Base-by-base conservation (phyloP, 2,797 vertebrate species). In the Hipposideros larvatus region DNA sequence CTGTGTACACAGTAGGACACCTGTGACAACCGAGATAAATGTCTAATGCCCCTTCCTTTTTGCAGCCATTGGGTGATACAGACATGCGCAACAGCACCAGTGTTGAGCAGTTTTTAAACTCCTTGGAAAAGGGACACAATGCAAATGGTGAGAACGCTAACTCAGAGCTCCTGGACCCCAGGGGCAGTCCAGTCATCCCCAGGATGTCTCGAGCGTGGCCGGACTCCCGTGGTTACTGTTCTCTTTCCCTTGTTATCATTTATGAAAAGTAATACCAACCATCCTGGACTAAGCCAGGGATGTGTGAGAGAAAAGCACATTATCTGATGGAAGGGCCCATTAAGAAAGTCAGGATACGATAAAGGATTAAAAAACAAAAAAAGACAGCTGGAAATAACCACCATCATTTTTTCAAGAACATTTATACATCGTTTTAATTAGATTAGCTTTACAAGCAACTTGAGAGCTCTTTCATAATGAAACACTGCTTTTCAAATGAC, bases 381-480 rank as follows among this genome's bases (percentile, higher is more conserved):
- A 59, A 73, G 63, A 94, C 92, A 91, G 98, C 77, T 92, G 97
- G 94, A 98, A 98, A 98, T 87, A 97, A 98, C 92, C 61, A 97
- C 91, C 74, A 96, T 97, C 85, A 41, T 83, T 71, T 98, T 98
- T 97, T 97, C 98, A 98, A 97, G 97, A 98, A 98, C 98, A 97
- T 98, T 98, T 98, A 98, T 98, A 98, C 98, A 98, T 98, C 97
- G 96, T 97, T 99, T 99, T 98, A 99, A 99, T 99, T 97, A 98
- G 98, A 98, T 98, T 98, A 98, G 98, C 98, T 98, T 98, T 98
- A 98, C 98, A 99, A 99, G 98, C 98, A 98, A 98, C 95, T 98
- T 94, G 98, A 98, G 98, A 98, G 98, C 96, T 98, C 97, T 98
- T 98, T 98, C 98, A 97, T 98, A 98, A 98, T 83, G 98, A 98